Evolutionary conservation across 2,797 vertebrate genomes (phyloP), one percentile per base, ranked within the genome.

Genomic region (Cryptoprocta ferox): DNA sequence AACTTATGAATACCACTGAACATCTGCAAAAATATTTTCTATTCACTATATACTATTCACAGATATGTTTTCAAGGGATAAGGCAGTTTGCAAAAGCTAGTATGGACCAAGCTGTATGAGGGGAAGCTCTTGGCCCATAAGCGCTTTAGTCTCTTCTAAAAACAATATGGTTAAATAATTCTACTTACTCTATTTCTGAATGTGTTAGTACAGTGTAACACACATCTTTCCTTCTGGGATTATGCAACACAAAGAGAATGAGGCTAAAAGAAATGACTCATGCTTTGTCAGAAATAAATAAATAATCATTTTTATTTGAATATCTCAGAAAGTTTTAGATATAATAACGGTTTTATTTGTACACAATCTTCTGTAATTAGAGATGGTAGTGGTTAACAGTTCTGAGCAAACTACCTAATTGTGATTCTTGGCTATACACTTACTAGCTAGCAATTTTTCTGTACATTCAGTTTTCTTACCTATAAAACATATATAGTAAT

Each of bases 11-110:
- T 96, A 82, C 59, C 78, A 80, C 19, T 86, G 86, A 95, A 98
- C 96, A 97, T 91, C 73, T 97, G 71, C 53, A 96, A 93, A 97
- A 96, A 88, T 85, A 84, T 94, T 83, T 96, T 82, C 89, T 90
- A 15, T 89, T 87, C 86, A 61, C 48, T 84, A 15, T 76, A 61
- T 4, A 32, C 76, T 63, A 59, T 84, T 92, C 65, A 35, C 79
- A 96, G 68, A 80, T 81, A 18, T 32, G 66, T 96, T 97, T 97
- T 94, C 86, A 78, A 39, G 84, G 91, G 94, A 83, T 6, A 84
- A 93, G 93, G 76, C 84, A 95, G 71, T 39, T 97, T 97, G 70
- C 45, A 86, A 95, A 97, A 87, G 56, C 61, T 96, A 90, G 68
- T 87, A 19, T 83, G 96, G 98, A 81, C 2, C 3, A 94, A 80